phyloP scores from a whole-genome alignment of 2,113 vertebrate species.

The Pundamilia nyererei region DNA sequence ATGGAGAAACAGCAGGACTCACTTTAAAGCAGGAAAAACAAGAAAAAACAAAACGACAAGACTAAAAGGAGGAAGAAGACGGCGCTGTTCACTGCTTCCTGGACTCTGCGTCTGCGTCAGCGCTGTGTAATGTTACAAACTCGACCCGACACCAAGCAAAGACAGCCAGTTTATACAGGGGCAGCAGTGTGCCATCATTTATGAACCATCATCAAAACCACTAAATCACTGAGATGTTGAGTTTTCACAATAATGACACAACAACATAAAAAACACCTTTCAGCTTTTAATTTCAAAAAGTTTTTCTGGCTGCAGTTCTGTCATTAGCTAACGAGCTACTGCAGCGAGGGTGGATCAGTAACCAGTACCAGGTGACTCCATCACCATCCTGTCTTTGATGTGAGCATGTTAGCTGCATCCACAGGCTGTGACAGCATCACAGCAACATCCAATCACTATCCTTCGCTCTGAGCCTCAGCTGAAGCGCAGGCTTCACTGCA shows the following conservation, averaged over 20 bases:
- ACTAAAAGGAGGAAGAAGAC: not conserved
- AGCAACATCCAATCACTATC: not conserved
- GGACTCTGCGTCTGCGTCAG: not conserved
- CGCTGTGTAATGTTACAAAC: accelerated
- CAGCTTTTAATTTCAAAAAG: not conserved
- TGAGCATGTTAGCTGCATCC: not conserved
- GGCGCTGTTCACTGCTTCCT: not conserved
- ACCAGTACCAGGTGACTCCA: not conserved
- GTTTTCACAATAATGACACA: not conserved
- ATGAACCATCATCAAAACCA: not conserved
- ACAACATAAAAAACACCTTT: not conserved
- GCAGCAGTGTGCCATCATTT: not conserved
- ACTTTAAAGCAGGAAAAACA: not conserved
- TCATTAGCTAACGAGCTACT: not conserved
- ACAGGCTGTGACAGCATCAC: not conserved
- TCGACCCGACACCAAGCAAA: not conserved
- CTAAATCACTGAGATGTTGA: not conserved
- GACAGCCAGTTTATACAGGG: not conserved
- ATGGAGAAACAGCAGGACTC: not conserved
- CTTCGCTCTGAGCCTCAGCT: not conserved
- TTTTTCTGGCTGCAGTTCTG: not conserved
- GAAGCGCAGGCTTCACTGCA: not conserved
- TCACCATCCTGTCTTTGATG: not conserved
- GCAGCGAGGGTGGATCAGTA: not conserved
- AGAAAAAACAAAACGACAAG: not conserved